Evolutionary conservation across 1,140 invertebrate species (phyloP).

Genomic region (Drosophila parabipectinata): DNA sequence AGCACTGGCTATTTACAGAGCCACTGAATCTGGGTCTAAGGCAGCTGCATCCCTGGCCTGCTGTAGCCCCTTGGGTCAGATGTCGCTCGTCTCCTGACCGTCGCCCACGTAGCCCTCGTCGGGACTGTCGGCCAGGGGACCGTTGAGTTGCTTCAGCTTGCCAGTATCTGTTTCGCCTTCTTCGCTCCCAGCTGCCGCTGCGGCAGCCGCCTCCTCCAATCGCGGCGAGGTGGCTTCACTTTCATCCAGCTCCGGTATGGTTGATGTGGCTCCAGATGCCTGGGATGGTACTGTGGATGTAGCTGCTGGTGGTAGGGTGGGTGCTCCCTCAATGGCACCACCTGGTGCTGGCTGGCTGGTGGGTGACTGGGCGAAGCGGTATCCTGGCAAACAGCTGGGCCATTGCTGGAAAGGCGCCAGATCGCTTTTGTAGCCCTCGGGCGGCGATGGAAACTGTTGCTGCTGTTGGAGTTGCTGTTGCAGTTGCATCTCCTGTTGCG

Average conservation of each 20-base stretch:
- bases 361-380: slow-evolving; percentile 72
- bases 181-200: slow-evolving; percentile 80
- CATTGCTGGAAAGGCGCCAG: slow-evolving; percentile 81
- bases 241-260: slow-evolving; percentile 77
- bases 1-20: slow-evolving; percentile 70
- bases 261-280: slow-evolving; percentile 14
- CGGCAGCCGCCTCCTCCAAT: slow-evolving; percentile 20
- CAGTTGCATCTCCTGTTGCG: slow-evolving; percentile 84
- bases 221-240: slow-evolving; percentile 65
- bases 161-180: slow-evolving; percentile 72
- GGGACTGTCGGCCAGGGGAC: slow-evolving; percentile 91
- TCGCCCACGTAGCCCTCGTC: slow-evolving; percentile 95
- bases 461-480: slow-evolving; percentile 65
- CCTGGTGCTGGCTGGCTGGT: slow-evolving; percentile 27
- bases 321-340: slow-evolving; percentile 1
- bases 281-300: slow-evolving; percentile 33
- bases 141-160: slow-evolving; percentile 84
- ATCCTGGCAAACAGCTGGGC: slow-evolving; percentile 85
- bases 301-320: slow-evolving; percentile 19
- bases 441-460: slow-evolving; percentile 88
- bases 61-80: slow-evolving; percentile 83
- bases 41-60: slow-evolving; percentile 45
- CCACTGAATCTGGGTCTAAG: slow-evolving; percentile 79
- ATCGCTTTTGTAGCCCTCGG: slow-evolving; percentile 87
- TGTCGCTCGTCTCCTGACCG: slow-evolving; percentile 85